Evolutionary conservation across 2,113 vertebrate genomes (phyloP).

Genomic region (Craseonycteris thonglongyai): DNA sequence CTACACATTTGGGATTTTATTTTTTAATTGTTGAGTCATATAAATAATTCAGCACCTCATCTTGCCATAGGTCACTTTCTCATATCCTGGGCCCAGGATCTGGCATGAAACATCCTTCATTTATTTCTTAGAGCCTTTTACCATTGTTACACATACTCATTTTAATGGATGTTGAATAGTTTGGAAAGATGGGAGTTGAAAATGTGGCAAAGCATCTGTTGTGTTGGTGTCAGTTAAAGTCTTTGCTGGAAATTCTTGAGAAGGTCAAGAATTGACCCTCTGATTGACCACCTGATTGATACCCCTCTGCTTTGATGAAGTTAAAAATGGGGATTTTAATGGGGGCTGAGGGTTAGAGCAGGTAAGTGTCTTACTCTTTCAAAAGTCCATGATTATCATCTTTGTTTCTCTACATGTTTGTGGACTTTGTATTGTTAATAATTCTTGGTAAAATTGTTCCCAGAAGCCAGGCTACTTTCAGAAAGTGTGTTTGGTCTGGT

Average conservation of each 20-base stretch:
- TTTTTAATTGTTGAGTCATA: conserved; percentile 8
- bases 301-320: neutral
- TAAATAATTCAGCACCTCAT: neutral
- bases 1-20: neutral
- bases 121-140: neutral
- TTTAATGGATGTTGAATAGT: neutral
- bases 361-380: neutral
- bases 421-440: neutral
- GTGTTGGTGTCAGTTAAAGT: neutral
- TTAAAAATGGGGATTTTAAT: neutral
- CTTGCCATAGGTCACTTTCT: neutral
- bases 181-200: neutral
- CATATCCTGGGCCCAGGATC: neutral
- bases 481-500: neutral
- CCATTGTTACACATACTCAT: accelerated
- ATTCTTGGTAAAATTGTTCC: neutral
- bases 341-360: neutral
- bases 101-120: neutral
- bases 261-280: too few relatives aligned
- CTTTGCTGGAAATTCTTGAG: neutral
- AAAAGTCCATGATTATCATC: neutral
- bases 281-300: neutral
- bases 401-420: neutral
- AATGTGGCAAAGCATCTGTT: neutral
- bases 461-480: neutral